Conservation (phyloP, 2,113 vertebrate genomes). For the Leucopternis melanops region DNA sequence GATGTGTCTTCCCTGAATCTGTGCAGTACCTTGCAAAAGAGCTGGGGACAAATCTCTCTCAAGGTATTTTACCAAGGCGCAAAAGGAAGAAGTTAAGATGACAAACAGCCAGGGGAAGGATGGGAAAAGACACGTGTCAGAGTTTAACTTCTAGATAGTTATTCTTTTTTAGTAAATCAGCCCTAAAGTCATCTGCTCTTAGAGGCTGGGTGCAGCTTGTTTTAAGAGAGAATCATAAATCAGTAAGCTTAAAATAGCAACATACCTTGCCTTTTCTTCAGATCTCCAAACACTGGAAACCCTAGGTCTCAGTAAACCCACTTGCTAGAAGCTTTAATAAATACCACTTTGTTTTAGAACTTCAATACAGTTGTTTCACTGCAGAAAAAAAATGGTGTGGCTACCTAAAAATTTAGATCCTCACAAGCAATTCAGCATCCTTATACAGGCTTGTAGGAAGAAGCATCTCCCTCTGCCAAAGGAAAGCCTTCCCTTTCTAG, state of each 20-base stretch:
- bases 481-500: neutral
- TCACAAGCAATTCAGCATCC: neutral
- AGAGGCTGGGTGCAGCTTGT: accelerated
- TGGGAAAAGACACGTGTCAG: neutral
- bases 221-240: neutral
- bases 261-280: neutral
- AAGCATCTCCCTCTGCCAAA: neutral
- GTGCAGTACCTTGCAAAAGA: neutral
- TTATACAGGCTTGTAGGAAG: neutral
- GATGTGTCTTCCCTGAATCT: neutral
- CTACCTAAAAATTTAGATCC: neutral
- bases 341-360: neutral
- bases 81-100: neutral
- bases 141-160: neutral
- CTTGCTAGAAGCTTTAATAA: neutral
- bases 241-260: neutral
- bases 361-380: neutral
- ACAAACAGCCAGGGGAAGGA: neutral
- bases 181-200: neutral
- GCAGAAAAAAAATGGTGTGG: neutral
- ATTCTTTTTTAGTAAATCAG: neutral
- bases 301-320: neutral
- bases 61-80: neutral
- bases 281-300: neutral
- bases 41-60: neutral